A percentile compares a stretch with the other conserved stretches of the same genome.
Conservation (phyloP, 2,797 vertebrate genomes). For the Alca torda region DNA sequence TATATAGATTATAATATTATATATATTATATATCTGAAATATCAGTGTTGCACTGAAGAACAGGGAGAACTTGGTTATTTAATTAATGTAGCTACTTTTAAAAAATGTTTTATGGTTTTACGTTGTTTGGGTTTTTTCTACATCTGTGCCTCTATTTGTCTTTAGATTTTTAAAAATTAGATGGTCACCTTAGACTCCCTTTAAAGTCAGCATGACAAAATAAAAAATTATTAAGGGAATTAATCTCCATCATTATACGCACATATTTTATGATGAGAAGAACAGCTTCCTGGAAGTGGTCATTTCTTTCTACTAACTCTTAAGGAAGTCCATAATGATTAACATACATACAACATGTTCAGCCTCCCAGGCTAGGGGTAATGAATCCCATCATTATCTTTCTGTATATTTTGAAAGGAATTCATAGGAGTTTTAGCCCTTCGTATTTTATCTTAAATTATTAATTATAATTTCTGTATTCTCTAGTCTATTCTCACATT, state of each 20-base stretch:
- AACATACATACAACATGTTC: not conserved
- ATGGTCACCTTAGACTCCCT: not conserved
- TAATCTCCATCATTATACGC: not conserved
- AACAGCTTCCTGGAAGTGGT: not conserved
- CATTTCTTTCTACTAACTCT: not conserved
- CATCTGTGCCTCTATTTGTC: not conserved
- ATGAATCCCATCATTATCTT: not conserved
- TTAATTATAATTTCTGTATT: not conserved
- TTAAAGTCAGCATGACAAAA: not conserved
- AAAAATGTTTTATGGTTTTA: not conserved
- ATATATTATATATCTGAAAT: not conserved
- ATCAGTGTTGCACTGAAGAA: not conserved
- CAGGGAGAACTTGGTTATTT: not conserved
- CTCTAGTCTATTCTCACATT: not conserved
- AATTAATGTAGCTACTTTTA: not conserved
- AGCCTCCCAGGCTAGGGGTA: not conserved
- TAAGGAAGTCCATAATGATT: not conserved
- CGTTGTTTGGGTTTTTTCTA: not conserved
- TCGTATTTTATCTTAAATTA: not conserved
- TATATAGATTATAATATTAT: too few species aligned
- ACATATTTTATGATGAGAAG: not conserved
- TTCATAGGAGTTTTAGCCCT: not conserved
- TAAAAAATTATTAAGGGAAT: not conserved
- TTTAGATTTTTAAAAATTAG: not conserved
- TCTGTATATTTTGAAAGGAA: not conserved